Evolutionary conservation across 2,888 invertebrate genomes (phyloP).

Genomic region (Tortrix viridana): DNA sequence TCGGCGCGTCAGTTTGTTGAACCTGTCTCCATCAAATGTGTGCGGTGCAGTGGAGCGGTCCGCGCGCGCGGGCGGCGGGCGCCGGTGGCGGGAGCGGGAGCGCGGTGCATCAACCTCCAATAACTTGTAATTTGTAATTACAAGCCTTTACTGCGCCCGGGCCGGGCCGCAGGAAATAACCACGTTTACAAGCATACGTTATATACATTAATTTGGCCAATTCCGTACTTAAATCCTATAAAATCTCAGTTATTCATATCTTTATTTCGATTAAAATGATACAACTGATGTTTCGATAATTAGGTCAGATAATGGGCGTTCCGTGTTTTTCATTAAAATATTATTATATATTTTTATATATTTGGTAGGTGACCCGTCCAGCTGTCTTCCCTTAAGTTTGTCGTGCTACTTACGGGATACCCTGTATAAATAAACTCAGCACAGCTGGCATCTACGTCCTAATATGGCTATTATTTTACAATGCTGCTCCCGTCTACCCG

Average conservation of each 20-base stretch:
- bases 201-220: constrained; percentile 64
- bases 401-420: too few relatives aligned
- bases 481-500: constrained; percentile 3
- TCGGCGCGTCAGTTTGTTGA: constrained; percentile 76
- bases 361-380: too few relatives aligned
- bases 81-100: constrained; percentile 50
- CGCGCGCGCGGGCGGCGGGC: constrained; percentile 52
- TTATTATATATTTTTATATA: too few relatives aligned
- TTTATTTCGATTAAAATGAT: constrained; percentile 10
- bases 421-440: too few relatives aligned
- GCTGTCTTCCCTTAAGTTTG: too few relatives aligned
- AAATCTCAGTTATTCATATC: constrained; percentile 41
- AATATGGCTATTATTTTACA: constrained; percentile 3
- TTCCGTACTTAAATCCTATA: constrained; percentile 52
- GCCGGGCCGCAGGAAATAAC: constrained; percentile 72
- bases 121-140: constrained; percentile 82
- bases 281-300: not conserved
- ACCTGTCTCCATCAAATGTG: constrained; percentile 75
- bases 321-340: not conserved
- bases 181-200: constrained; percentile 66
- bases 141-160: constrained; percentile 76
- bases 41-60: constrained; percentile 70
- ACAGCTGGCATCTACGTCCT: not conserved
- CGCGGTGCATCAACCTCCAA: constrained; percentile 80
- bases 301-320: not conserved